Evolutionary conservation across 1,140 invertebrate species (phyloP).

Genomic region (Euwallacea fornicatus): DNA sequence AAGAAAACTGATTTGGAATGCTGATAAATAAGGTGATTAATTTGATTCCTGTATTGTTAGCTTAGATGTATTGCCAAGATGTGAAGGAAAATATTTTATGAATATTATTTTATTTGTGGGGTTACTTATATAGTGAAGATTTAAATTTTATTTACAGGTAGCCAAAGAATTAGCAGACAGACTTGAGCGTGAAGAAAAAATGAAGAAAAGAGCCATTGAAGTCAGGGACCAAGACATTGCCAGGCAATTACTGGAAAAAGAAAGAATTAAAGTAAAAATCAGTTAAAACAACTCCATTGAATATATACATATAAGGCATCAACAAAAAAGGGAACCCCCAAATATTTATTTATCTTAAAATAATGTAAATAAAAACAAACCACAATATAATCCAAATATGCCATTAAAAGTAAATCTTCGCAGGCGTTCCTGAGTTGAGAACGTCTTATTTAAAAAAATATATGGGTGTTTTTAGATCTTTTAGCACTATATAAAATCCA

Average conservation of each 20-base stretch:
- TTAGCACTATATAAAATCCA: not conserved
- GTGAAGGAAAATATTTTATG: no score
- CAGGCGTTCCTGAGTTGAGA: no score
- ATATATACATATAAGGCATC: not conserved
- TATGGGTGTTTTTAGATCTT: no score
- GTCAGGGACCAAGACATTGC: slow-evolving; percentile 57
- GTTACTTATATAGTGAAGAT: not conserved
- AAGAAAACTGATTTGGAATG: no score
- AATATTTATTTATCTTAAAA: not conserved
- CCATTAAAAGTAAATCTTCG: no score
- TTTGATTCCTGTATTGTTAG: no score
- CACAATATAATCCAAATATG: no score
- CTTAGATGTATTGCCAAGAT: not conserved
- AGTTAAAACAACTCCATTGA: not conserved
- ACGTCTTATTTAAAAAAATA: no score
- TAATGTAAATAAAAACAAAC: not conserved
- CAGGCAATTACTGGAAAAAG: slow-evolving; percentile 54
- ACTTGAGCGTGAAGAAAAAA: slow-evolving; percentile 63
- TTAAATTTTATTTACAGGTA: slow-evolving; percentile 14
- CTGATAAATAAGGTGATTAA: no score
- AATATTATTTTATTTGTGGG: not conserved
- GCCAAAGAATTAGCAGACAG: slow-evolving; percentile 67
- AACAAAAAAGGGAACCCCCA: not conserved
- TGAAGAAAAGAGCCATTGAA: slow-evolving; percentile 58
- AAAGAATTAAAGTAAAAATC: slow-evolving; percentile 33